These are phyloP conservation scores for Macroteleia sp. DNA, from an alignment of 2,888 invertebrate species.

Conservation along the genomic window DNA sequence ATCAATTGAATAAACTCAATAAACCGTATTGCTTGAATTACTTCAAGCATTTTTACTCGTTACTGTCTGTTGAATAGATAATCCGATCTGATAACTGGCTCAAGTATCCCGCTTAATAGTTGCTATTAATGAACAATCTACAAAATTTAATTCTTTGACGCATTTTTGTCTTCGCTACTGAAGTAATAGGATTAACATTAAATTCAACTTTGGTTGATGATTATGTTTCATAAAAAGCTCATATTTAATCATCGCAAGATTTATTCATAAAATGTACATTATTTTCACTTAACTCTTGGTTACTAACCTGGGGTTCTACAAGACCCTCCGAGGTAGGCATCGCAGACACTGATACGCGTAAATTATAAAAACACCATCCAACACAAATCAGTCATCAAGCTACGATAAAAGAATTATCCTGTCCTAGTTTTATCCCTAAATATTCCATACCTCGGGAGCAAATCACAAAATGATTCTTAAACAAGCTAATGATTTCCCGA, in stretches of 20 bases:
- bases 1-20: constrained; percentile 54
- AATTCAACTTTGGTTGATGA: constrained; percentile 15
- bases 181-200: constrained; percentile 12
- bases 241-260: constrained; percentile 20
- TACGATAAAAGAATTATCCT: constrained; percentile 28
- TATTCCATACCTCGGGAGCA: not conserved
- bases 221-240: not conserved
- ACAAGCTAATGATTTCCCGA: constrained; percentile 24
- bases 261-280: constrained; percentile 37
- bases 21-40: constrained; percentile 51
- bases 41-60: constrained; percentile 51
- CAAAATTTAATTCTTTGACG: constrained; percentile 28
- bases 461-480: constrained; percentile 39
- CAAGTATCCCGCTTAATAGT: constrained; percentile 24
- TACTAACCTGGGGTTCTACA: constrained; percentile 13
- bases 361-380: constrained; percentile 17
- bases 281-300: constrained; percentile 32
- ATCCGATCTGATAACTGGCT: constrained; percentile 41
- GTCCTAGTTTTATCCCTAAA: constrained; percentile 32
- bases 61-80: constrained; percentile 29
- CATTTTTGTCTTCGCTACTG: constrained; percentile 31
- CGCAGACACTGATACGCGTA: not conserved
- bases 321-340: constrained; percentile 12
- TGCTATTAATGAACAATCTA: constrained; percentile 16
- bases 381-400: constrained; percentile 16